phyloP scores from a whole-genome alignment of 2,888 invertebrate species.

The Acrobasis repandana region DNA sequence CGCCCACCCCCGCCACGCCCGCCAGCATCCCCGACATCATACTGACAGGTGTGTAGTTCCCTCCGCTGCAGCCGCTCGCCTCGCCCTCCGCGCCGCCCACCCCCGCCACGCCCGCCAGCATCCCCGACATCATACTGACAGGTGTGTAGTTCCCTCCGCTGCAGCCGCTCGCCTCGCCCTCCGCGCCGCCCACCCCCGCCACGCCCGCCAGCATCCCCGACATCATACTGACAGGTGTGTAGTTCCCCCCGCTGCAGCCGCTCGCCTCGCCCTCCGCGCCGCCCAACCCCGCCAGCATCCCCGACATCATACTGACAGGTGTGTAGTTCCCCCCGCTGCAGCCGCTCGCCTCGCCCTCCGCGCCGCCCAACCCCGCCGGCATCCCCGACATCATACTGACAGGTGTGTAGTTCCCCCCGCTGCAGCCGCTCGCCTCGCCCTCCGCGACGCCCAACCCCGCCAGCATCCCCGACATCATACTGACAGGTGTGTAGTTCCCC shows the following conservation, averaged over 20 bases:
- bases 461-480: conserved; percentile 92
- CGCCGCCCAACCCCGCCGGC: conserved; percentile 82
- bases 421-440: conserved; percentile 70
- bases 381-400: conserved; percentile 92
- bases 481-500: conserved; percentile 86
- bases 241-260: conserved; percentile 80
- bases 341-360: conserved; percentile 63
- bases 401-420: conserved; percentile 81
- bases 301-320: conserved; percentile 92
- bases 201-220: conserved; percentile 92
- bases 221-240: conserved; percentile 92
- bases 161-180: conserved; percentile 65
- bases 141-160: conserved; percentile 82
- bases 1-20: conserved; percentile 85
- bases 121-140: conserved; percentile 92
- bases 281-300: conserved; percentile 86
- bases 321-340: conserved; percentile 81
- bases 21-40: conserved; percentile 92
- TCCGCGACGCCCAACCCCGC: conserved; percentile 73
- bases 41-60: conserved; percentile 86
- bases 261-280: conserved; percentile 62
- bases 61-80: conserved; percentile 76
- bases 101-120: conserved; percentile 89
- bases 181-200: conserved; percentile 75
- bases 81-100: conserved; percentile 60